These are phyloP conservation scores for Rissa tridactyla DNA, from an alignment of 2,113 vertebrate species.

Conservation along the genomic window DNA sequence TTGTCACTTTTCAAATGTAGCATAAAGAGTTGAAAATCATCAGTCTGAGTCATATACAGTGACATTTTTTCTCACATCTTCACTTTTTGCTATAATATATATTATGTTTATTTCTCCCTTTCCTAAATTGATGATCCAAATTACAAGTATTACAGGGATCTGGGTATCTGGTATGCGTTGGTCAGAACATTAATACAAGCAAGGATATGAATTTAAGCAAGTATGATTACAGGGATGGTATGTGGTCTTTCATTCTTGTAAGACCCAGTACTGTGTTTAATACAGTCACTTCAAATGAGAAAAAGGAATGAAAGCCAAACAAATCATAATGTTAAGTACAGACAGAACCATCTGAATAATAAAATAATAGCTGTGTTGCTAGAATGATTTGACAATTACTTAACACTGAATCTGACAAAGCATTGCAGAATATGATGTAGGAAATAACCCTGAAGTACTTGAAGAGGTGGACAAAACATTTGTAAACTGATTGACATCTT, in stretches of 20 bases:
- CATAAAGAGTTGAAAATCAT: constrained; percentile 62
- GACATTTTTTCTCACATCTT: constrained; percentile 62
- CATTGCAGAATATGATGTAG: not conserved
- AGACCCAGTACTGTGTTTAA: not conserved
- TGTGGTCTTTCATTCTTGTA: not conserved
- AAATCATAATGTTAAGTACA: not conserved
- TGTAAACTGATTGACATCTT: not conserved
- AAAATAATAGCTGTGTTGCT: not conserved
- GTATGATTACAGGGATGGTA: not conserved
- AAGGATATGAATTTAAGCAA: not conserved
- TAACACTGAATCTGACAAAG: not conserved
- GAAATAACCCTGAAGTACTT: not conserved
- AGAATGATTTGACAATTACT: not conserved
- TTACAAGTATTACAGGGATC: not conserved
- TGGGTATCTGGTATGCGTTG: not conserved
- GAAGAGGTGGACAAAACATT: not conserved
- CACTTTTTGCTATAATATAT: not conserved
- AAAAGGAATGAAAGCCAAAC: not conserved
- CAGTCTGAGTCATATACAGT: constrained; percentile 63
- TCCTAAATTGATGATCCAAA: not conserved
- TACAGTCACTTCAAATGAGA: not conserved
- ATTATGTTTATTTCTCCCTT: not conserved
- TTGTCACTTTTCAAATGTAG: constrained; percentile 56
- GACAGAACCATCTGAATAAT: not conserved
- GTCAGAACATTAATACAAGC: not conserved